A percentile compares a stretch with the other conserved stretches of the same genome.
Conservation (phyloP, 2,113 vertebrate species). For the Marmota monax region DNA sequence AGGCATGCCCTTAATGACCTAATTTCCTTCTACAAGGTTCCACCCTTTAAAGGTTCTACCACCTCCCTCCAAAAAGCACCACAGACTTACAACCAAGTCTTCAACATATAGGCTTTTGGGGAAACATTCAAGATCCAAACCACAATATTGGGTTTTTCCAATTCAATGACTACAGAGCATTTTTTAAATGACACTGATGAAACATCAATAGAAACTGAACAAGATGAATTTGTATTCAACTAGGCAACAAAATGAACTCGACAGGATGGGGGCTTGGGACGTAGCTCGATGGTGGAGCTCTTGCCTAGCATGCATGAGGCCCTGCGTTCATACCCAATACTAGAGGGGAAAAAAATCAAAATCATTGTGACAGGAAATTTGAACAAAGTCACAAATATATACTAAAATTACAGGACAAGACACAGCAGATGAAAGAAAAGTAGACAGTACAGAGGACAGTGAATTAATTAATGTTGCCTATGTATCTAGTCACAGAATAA, state of each 20-base stretch:
- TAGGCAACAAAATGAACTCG: background rate
- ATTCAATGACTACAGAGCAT: background rate
- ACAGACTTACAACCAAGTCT: background rate
- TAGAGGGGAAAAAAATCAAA: too few species aligned
- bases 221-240: background rate
- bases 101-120: background rate
- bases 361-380: background rate
- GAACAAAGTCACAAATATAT: slow-evolving; percentile 29
- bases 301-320: background rate
- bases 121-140: background rate
- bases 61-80: too few species aligned
- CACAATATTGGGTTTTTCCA: background rate
- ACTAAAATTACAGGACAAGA: background rate
- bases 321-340: background rate
- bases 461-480: background rate
- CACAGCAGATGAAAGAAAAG: background rate
- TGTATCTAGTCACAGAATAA: background rate
- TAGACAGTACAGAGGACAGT: background rate
- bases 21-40: background rate
- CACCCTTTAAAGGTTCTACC: background rate
- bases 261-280: background rate
- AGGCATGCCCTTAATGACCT: background rate
- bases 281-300: background rate
- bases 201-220: slow-evolving; percentile 37
- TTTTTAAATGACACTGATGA: background rate